Percentiles rank a stretch among this genome's conserved stretches.
Evolutionary conservation across 2,888 invertebrate species (phyloP).

Genomic region (Cantharis rufa): DNA sequence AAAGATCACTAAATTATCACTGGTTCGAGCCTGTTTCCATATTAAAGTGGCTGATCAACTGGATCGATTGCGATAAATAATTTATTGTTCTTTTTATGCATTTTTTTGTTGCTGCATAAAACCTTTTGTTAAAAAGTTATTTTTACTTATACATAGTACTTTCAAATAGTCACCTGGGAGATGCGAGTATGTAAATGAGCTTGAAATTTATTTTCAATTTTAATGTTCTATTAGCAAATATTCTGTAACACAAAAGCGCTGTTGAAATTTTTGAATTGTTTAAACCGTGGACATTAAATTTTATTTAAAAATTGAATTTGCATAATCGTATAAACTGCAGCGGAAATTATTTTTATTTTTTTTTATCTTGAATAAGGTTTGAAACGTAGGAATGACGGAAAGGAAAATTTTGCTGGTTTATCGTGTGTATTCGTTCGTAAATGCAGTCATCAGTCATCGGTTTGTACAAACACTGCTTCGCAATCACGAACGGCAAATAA

Average conservation of each 20-base stretch:
- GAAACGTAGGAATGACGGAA: background rate
- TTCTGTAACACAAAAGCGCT: background rate
- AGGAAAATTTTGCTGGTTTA: background rate
- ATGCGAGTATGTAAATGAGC: background rate
- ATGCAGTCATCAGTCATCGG: slow-evolving; percentile 24
- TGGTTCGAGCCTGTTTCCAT: no score
- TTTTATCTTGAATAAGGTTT: background rate
- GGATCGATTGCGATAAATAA: no score
- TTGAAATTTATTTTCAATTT: background rate
- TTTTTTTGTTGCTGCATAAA: no score
- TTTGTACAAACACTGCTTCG: slow-evolving; percentile 39
- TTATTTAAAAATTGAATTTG: background rate
- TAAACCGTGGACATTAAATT: background rate
- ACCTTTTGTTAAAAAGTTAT: no score
- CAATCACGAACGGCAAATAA: slow-evolving; percentile 55
- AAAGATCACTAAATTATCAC: no score
- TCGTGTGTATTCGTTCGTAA: slow-evolving; percentile 8
- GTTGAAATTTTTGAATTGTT: background rate
- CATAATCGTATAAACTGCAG: background rate
- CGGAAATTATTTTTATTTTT: background rate
- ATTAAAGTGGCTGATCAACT: no score
- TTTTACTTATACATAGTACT: background rate
- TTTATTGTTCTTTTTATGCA: no score
- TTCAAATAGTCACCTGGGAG: background rate
- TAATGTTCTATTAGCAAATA: background rate